Evolutionary conservation across 2,113 vertebrate species (phyloP).

Genomic region (Hemibates koningsi): DNA sequence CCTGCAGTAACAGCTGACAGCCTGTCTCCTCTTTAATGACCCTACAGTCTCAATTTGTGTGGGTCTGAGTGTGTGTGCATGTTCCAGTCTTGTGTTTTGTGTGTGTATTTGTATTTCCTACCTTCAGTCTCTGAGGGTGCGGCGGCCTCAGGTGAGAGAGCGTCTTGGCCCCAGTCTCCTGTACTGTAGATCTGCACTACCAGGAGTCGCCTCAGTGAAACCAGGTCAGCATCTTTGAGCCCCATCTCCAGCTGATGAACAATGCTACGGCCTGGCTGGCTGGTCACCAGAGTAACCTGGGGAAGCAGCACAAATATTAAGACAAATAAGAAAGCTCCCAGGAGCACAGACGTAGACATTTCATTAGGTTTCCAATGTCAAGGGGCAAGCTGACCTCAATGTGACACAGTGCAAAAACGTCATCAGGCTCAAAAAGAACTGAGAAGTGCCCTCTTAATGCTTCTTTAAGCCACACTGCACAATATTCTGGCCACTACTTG

Average conservation of each 20-base stretch:
- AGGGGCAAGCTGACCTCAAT: background rate
- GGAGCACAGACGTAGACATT: background rate
- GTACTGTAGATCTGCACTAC: slow-evolving; percentile 73
- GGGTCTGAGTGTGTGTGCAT: background rate
- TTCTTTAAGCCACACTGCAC: background rate
- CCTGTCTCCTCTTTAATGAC: background rate
- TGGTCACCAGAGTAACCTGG: slow-evolving; percentile 86
- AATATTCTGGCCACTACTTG: background rate
- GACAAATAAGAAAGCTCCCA: background rate
- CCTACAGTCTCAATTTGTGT: background rate
- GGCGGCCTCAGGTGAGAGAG: slow-evolving; percentile 18
- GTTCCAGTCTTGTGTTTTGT: background rate
- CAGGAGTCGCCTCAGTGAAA: slow-evolving; percentile 75
- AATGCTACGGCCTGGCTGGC: slow-evolving; percentile 70
- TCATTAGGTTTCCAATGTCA: background rate
- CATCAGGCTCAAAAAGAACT: background rate
- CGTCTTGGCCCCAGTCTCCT: slow-evolving; percentile 38
- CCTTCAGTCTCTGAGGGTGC: slow-evolving; percentile 41
- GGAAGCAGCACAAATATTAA: background rate
- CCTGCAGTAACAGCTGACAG: background rate
- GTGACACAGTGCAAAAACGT: fast-evolving
- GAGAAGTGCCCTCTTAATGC: background rate
- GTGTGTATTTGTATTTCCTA: background rate
- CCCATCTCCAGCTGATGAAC: slow-evolving; percentile 76
- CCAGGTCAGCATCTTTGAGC: slow-evolving; percentile 74